Base-by-base conservation (phyloP, 2,888 invertebrate genomes). In the Lydus trimaculatus region DNA sequence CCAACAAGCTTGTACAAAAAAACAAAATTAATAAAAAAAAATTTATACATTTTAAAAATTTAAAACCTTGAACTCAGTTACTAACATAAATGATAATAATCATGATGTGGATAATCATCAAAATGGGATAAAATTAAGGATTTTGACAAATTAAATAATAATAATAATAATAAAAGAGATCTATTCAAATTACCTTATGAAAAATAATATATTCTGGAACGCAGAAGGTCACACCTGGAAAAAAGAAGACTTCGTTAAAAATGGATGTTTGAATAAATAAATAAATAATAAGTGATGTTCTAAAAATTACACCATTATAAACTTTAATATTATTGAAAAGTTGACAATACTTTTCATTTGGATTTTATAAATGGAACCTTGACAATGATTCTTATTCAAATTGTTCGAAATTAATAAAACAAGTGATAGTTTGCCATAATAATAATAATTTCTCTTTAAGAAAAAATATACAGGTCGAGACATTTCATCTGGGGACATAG, bases 211-310 rank as follows among this genome's bases (percentile, higher is more conserved):
- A 31, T 31, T 31, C 60, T 36, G 31, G 23, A 60, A 36, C 31
- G 31, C 23, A 20, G 48, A 20, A 60, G 60, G 60, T 60, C 60
- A n/a, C 60, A 60, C 60, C 60, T 60, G 60, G 31, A 60, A 60
- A 33, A 58, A 59, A 60, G 58, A 58, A 58, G 36, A 3, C 48
- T 48, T n/a, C 60, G 20, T 60, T 60, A 60, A 60, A 60, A 60
- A 60, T 31, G 31, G 31, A 48, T 48, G 15, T n/a, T 25, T 20
- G 31, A 31, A 60, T 28, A 60, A 60, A 60, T 28, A 60, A 60
- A 60, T 60, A 60, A 31, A 60, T 59, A 31, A 59, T 28, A 59
- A 59, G 13, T 60, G 15, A 60, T 60, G 31, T 33, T n/a, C 36
- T 17, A 60, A 60, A 31, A 60, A 60, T 60, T 31, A 31, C 28